These are phyloP conservation scores for Apolygus lucorum DNA, from an alignment of 1,140 invertebrate genomes.

Conservation along the genomic window DNA sequence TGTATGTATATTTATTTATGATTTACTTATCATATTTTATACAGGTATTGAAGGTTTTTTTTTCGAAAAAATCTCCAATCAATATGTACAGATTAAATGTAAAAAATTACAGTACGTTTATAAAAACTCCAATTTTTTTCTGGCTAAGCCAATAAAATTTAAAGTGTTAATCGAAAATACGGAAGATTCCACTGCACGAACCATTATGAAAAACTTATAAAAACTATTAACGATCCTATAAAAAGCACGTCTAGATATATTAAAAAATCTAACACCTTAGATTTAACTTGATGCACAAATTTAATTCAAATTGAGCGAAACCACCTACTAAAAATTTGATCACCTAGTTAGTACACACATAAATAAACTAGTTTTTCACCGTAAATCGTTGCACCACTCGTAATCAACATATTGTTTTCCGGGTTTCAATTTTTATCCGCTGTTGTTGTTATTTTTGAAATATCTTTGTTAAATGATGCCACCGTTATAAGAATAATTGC, in stretches of 20 bases:
- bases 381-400: constrained; percentile 6
- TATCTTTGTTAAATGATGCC: no score
- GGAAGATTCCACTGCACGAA: constrained; percentile 2
- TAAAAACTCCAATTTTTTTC: not conserved
- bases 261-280: constrained; percentile 25
- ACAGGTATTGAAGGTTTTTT: constrained; percentile 17
- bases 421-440: no score
- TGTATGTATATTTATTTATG: not conserved
- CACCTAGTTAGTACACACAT: not conserved
- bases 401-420: no score
- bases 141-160: not conserved
- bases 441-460: no score
- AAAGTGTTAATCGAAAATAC: constrained; percentile 2
- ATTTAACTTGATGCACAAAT: constrained; percentile 24
- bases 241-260: constrained; percentile 27
- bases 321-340: constrained; percentile 4
- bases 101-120: constrained; percentile 10
- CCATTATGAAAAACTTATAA: constrained; percentile 12
- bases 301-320: constrained; percentile 28
- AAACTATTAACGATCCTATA: constrained; percentile 6
- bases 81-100: not conserved
- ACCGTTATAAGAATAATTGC: no score
- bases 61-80: not conserved
- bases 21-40: constrained; percentile 1
- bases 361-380: constrained; percentile 5